Conservation (phyloP, 2,797 vertebrate species). For the Echeneis naucrates region DNA sequence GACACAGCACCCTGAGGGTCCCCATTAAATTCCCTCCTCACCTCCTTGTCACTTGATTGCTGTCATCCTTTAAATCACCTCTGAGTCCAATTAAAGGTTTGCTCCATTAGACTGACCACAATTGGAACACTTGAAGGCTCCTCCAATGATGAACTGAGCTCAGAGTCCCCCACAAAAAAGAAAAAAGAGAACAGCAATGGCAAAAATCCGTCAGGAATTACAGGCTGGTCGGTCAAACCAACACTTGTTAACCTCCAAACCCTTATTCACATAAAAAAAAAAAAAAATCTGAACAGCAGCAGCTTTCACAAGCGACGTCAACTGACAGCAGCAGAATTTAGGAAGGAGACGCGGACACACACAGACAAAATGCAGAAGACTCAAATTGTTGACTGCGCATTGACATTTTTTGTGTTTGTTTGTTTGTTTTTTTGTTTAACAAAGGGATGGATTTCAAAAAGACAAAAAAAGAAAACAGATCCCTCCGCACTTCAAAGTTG, state of each 20-base stretch:
- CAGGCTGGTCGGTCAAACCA: constrained; percentile 15
- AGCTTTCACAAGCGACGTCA: constrained; percentile 19
- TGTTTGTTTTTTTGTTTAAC: no score
- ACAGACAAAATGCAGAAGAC: not conserved
- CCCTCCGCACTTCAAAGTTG: constrained; percentile 58
- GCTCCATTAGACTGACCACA: constrained; percentile 9
- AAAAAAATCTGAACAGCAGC: constrained; percentile 28
- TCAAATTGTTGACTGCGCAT: not conserved
- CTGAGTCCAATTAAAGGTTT: constrained; percentile 28
- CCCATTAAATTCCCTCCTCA: constrained; percentile 28
- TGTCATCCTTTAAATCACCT: not conserved
- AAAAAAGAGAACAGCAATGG: not conserved
- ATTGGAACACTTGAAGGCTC: not conserved
- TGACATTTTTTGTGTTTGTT: not conserved
- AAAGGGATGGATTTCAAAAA: not conserved
- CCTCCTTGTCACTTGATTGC: constrained; percentile 13
- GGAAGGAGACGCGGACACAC: not conserved
- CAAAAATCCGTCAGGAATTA: constrained; percentile 20
- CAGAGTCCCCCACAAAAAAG: not conserved
- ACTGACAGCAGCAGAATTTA: constrained; percentile 47
- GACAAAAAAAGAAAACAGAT: not conserved
- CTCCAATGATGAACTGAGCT: not conserved
- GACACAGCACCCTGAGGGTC: constrained; percentile 1
- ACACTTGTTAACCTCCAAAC: constrained; percentile 56
- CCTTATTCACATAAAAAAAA: constrained; percentile 25